Evolutionary conservation across 2,888 invertebrate species (phyloP), one percentile per base, ranked within the genome.

Genomic region (Amiota communis): DNA sequence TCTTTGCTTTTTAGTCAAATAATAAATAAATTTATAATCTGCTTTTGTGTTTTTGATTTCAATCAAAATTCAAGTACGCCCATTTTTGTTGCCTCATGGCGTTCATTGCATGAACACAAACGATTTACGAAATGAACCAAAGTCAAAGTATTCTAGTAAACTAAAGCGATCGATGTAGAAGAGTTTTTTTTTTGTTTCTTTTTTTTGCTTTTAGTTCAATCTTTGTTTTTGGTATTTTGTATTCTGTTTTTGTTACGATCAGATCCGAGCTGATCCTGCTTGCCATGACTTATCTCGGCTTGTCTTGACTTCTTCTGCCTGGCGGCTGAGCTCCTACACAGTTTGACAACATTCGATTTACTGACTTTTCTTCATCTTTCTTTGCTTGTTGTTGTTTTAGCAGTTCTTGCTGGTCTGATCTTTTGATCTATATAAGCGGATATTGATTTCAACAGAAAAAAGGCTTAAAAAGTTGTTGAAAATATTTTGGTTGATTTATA

Each of bases 401-500:
- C 36, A 36, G 36, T 6, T 36, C 36, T 67, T 75, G 73, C 75
- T 74, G 72, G 71, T 72, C 76, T 75, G 71, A 67, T 79, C 71
- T 13, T 47, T 36, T 84, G 80, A 84, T 81, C 81, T 84, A 84
- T 74, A 79, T 87, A 87, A 87, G 79, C 86, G 79, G 86, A 85
- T 86, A 83, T 85, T 79, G 80, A 83, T 83, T 86, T 83, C 86
- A 75, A 76, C 70, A 77, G 82, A 86, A 81, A 57, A 76, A 74
- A 49, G 80, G 77, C 78, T 83, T 80, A 78, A 61, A 74, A 76
- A 77, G 77, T 79, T 80, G 74, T 77, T 68, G 73, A 83, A 79
- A 85, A 87, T 87, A 86, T 87, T 87, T 86, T 86, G 86, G 81
- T 85, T 77, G 79, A 82, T 84, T 80, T 81, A 77, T 79, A 82